These are phyloP conservation scores for Hoplostethus mediterraneus DNA, from an alignment of 2,797 vertebrate genomes.

Conservation along the genomic window DNA sequence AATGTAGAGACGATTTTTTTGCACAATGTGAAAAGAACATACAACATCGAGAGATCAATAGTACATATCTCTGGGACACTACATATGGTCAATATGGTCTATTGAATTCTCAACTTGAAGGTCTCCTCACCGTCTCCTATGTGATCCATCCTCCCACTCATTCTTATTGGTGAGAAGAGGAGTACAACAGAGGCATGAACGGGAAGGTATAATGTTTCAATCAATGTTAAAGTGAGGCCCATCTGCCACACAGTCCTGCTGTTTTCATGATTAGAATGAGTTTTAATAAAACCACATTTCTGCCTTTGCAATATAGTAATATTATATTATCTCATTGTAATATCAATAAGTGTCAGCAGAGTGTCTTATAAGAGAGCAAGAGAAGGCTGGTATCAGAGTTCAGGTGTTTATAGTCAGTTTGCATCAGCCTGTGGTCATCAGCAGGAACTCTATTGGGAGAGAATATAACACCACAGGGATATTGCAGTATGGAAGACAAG, in stretches of 20 bases:
- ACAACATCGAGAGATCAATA: too few species aligned
- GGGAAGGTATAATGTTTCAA: neutral
- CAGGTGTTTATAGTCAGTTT: too few species aligned
- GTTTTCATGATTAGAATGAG: constrained; percentile 12
- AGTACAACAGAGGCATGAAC: constrained; percentile 2
- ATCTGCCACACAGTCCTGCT: neutral
- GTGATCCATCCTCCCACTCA: neutral
- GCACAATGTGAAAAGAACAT: too few species aligned
- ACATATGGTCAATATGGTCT: neutral
- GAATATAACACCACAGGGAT: neutral
- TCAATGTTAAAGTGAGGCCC: constrained; percentile 3
- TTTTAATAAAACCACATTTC: constrained; percentile 1
- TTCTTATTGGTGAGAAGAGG: neutral
- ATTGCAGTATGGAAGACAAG: neutral
- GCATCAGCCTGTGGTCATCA: too few species aligned
- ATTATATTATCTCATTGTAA: constrained; percentile 1
- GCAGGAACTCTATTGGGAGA: too few species aligned
- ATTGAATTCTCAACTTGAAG: neutral
- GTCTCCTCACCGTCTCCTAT: neutral
- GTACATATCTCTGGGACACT: neutral
- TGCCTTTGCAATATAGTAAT: constrained; percentile 1
- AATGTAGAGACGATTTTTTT: too few species aligned
- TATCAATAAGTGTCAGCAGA: constrained; percentile 7
- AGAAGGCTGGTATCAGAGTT: neutral
- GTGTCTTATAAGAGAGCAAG: constrained; percentile 6